Evolutionary conservation across 2,113 vertebrate species (phyloP).

Genomic region (Chlorocebus sabaeus): DNA sequence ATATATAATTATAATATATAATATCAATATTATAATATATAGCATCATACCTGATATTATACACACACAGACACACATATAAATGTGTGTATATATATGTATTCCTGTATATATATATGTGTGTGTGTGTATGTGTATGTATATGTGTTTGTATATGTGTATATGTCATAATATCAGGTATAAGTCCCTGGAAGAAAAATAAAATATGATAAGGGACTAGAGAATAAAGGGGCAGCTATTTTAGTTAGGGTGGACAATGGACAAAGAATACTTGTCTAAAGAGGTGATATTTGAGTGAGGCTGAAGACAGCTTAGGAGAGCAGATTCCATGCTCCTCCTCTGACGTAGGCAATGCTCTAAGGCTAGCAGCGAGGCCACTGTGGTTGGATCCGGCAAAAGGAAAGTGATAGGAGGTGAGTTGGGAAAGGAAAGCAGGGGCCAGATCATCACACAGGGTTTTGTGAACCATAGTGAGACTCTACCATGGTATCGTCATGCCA

Average conservation of each 20-base stretch:
- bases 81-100: too few species aligned
- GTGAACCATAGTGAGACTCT: background rate
- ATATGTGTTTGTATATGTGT: accelerated
- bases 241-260: background rate
- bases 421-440: background rate
- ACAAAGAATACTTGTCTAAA: background rate
- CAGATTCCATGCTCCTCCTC: background rate
- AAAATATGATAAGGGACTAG: background rate
- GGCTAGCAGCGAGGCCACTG: background rate
- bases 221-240: background rate
- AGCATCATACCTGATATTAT: too few species aligned
- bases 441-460: background rate
- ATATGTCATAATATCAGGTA: background rate
- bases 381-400: background rate
- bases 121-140: too few species aligned
- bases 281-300: background rate
- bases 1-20: too few species aligned
- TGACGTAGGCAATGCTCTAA: background rate
- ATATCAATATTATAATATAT: too few species aligned
- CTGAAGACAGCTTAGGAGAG: background rate
- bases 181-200: background rate
- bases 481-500: too few species aligned
- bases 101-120: too few species aligned
- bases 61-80: too few species aligned
- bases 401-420: background rate